Evolutionary conservation across 2,888 invertebrate genomes (phyloP).

Genomic region (Fragum sueziense): DNA sequence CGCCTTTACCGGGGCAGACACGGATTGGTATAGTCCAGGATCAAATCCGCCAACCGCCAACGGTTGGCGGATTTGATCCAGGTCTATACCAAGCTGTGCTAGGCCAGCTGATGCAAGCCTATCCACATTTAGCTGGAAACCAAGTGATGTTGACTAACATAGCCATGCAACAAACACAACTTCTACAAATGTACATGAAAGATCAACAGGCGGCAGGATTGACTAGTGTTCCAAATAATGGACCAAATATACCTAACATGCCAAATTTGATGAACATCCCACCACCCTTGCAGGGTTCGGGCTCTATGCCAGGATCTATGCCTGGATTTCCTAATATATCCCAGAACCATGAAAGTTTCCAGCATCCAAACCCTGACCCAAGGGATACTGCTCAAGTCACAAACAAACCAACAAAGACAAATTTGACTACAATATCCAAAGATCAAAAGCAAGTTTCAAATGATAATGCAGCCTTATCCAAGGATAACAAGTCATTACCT

Average conservation of each 20-base stretch:
- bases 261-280: neutral
- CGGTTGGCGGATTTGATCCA: conserved; percentile 12
- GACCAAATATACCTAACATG: neutral
- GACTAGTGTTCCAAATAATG: neutral
- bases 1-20: neutral
- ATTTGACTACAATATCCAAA: neutral
- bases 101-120: conserved; percentile 60
- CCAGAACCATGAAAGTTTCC: no score
- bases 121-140: conserved; percentile 63
- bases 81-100: conserved; percentile 57
- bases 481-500: neutral
- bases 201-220: neutral
- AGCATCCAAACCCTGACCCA: no score
- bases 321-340: neutral
- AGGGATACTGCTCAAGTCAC: no score
- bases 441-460: neutral
- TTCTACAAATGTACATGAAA: conserved; percentile 62
- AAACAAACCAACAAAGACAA: no score
- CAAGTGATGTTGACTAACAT: conserved; percentile 59
- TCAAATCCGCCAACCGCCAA: no score
- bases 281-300: no score
- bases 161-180: conserved; percentile 64
- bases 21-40: no score
- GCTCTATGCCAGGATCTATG: neutral
- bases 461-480: neutral